Evolutionary conservation across 2,797 vertebrate genomes (phyloP), one percentile per base, ranked within the genome.

Genomic region (Orientallactaga sibirica): DNA sequence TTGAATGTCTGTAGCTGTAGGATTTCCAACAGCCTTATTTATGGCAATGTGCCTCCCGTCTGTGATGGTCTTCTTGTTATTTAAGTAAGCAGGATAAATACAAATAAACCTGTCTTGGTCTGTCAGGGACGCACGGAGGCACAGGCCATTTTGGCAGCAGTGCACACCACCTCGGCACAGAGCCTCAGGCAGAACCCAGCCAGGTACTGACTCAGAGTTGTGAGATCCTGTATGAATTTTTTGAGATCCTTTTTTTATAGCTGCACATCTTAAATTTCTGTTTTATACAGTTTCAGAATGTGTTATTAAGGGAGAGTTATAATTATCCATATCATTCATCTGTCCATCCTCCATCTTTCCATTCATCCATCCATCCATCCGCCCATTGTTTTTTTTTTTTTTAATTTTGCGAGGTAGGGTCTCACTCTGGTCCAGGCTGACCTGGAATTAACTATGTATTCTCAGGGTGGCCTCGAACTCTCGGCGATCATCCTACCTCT

Each of bases 11-110:
- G 98, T 97, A 96, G 99, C 99, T 0, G 99, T 99, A 4, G 99
- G 99, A 92, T 99, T 99, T 98, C 99, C 99, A 97, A 99, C 99
- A 81, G 98, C 99, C 98, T 99, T 99, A 88, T 99, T 99, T 81
- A 98, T 48, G 7, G 99, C 98, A 97, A 99, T 99, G 96, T 99
- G 98, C 82, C 99, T 98, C 78, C 99, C 99, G 97, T 99, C 99
- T 5, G 99, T 99, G 97, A 99, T 98, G 2, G 99, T 99, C 97
- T 99, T 99, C 98, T 99, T 99, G 95, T 98, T 99, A 98, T 99
- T 99, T 97, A 99, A 98, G 97, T 99, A 99, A 10, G 99, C 98
- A 11, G 99, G 99, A 97, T 99, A 99, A 91, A 99, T 97, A 96
- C 99, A 99, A 95, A 99, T 97, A 94, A 99, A 99, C 98, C 99